Conservation (phyloP, 2,113 vertebrate species). For the Aegotheles bennettii region DNA sequence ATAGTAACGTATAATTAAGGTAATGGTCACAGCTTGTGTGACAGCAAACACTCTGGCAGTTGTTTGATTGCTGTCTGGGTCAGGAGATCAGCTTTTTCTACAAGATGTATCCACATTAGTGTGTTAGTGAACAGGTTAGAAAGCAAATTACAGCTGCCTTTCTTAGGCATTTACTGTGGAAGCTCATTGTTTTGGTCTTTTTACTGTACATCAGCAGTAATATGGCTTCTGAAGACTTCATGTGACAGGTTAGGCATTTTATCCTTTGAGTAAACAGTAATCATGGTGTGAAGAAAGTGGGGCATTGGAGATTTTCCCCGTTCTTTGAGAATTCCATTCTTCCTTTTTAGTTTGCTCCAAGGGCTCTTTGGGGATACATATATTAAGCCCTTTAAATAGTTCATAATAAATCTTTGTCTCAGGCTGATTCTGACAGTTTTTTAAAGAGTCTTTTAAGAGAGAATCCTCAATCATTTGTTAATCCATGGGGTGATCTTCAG, state of each 20-base stretch:
- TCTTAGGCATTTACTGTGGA: slow-evolving; percentile 51
- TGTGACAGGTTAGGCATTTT: slow-evolving; percentile 81
- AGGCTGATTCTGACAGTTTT: slow-evolving; percentile 86
- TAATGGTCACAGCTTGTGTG: slow-evolving; percentile 66
- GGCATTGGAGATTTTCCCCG: slow-evolving; percentile 79
- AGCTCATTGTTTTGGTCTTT: slow-evolving; percentile 67
- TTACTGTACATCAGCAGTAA: slow-evolving; percentile 73
- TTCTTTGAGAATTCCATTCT: slow-evolving; percentile 84
- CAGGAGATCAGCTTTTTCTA: slow-evolving; percentile 72
- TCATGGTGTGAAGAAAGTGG: slow-evolving; percentile 79
- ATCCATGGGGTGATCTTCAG: slow-evolving; percentile 81
- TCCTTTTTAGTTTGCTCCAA: slow-evolving; percentile 84
- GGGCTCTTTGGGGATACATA: slow-evolving; percentile 88
- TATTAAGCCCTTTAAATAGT: slow-evolving; percentile 89
- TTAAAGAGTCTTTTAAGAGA: slow-evolving; percentile 85
- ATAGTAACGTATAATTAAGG: slow-evolving; percentile 74
- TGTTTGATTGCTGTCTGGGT: slow-evolving; percentile 75
- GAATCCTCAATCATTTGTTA: slow-evolving; percentile 85
- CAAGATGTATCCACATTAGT: slow-evolving; percentile 75
- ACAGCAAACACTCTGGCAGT: slow-evolving; percentile 67
- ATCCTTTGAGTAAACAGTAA: slow-evolving; percentile 83
- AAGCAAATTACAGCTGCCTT: slow-evolving; percentile 76
- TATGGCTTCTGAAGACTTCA: slow-evolving; percentile 71
- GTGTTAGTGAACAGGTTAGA: slow-evolving; percentile 75
- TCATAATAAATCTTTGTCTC: slow-evolving; percentile 89